A percentile compares a stretch with the other conserved stretches of the same genome.
These are phyloP conservation scores for Steinernema carpocapsae DNA, from an alignment of 2,888 invertebrate species.

Conservation along the genomic window DNA sequence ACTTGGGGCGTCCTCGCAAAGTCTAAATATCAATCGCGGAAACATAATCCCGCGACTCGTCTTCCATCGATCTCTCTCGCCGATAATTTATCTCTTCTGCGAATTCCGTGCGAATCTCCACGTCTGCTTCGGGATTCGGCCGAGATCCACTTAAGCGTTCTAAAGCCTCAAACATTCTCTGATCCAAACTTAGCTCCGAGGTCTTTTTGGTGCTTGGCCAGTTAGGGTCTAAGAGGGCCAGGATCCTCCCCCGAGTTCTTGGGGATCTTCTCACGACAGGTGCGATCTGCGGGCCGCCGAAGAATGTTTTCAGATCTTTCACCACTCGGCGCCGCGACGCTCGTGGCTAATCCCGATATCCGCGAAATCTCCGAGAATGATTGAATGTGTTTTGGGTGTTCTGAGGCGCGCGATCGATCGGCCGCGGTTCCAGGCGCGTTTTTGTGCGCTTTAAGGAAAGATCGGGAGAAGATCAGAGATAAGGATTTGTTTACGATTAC, in stretches of 20 bases:
- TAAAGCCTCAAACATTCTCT: too few relatives aligned
- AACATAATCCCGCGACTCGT: too few relatives aligned
- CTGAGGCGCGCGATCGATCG: background rate
- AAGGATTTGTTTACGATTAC: background rate
- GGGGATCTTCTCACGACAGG: too few relatives aligned
- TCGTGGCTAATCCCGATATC: background rate
- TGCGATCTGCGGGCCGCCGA: constrained; percentile 1
- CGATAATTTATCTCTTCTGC: too few relatives aligned
- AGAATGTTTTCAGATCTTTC: constrained; percentile 7
- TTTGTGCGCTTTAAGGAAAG: background rate
- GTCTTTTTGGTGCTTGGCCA: background rate
- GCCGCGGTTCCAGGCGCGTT: background rate
- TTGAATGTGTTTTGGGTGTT: constrained; percentile 2
- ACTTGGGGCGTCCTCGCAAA: too few relatives aligned
- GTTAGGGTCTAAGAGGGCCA: background rate
- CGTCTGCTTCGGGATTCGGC: too few relatives aligned
- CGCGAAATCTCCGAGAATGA: background rate
- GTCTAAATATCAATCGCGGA: too few relatives aligned
- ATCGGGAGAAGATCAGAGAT: background rate
- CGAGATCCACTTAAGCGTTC: too few relatives aligned
- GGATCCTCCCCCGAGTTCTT: background rate
- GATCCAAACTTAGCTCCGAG: background rate
- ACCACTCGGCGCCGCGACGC: background rate
- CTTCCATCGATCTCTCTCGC: too few relatives aligned
- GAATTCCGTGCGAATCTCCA: too few relatives aligned